These are phyloP conservation scores for Hypomecis atomaria DNA, from an alignment of 2,888 invertebrate species.

Conservation along the genomic window DNA sequence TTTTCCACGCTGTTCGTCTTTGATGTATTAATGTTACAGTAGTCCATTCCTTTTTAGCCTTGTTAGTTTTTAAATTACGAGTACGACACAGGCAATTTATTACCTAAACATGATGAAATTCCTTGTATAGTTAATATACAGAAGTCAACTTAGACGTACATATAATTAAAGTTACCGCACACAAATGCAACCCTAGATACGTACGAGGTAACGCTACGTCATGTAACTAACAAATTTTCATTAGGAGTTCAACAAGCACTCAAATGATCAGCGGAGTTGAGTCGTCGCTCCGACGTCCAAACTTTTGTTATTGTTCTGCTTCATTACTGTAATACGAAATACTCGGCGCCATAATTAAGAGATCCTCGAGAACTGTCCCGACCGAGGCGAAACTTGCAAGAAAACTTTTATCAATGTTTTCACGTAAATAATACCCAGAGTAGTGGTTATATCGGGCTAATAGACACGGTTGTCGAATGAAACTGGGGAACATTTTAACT, in stretches of 20 bases:
- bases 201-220: constrained; percentile 54
- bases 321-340: constrained; percentile 84
- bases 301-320: constrained; percentile 83
- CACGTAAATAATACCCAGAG: constrained; percentile 70
- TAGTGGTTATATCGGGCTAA: constrained; percentile 70
- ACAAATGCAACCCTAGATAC: constrained; percentile 58
- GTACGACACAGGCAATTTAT: background rate
- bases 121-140: no score
- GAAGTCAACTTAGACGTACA: background rate
- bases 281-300: constrained; percentile 66
- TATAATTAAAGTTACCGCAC: constrained; percentile 38
- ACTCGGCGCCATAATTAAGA: constrained; percentile 81
- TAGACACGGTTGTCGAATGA: constrained; percentile 63
- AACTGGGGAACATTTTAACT: constrained; percentile 56
- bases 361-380: constrained; percentile 75
- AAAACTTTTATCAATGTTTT: constrained; percentile 77
- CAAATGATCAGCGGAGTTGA: constrained; percentile 78
- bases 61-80: constrained; percentile 29
- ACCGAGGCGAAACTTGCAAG: constrained; percentile 72
- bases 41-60: constrained; percentile 11
- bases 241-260: constrained; percentile 80
- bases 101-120: background rate
- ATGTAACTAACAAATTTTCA: constrained; percentile 78
- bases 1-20: constrained; percentile 50
- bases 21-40: constrained; percentile 43